Evolutionary conservation across 2,113 vertebrate genomes (phyloP), one percentile per base, ranked within the genome.

Genomic region (Caloenas nicobarica): DNA sequence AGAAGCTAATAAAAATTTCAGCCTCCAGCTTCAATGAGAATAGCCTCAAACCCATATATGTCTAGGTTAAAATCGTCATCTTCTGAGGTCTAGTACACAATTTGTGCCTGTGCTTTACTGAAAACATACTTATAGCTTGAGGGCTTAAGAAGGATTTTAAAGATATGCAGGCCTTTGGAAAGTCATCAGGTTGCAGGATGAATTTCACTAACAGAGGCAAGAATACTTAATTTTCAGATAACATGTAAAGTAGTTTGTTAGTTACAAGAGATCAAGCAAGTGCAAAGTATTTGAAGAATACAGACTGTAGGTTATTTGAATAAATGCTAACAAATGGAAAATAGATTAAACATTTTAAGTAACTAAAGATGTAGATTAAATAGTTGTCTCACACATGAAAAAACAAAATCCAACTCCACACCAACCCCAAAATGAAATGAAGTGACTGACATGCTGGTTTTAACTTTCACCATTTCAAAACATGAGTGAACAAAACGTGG

Each of bases 1-100:
- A 79, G 34, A 89, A 91, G 61, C 25, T 58, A 91, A 77, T 62
- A 88, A 84, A 81, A 91, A 60, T 68, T 85, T 91, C 70, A 91
- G 48, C 74, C 77, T 81, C 40, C 0, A 0, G 60, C 60, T 78
- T 73, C 86, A 81, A 28, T 1, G 2, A 74, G 58, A 58, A 60
- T 3, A 91, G 56, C 34, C 82, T 61, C 61, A 89, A 87, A 48
- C 44, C 19, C 3, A 0, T 42, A 29, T 56, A n/a, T 51, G 24
- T 28, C 51, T 66, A 80, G 8, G n/a, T 79, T 90, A 79, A 94
- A 88, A 56, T 62, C 56, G 81, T 40, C 17, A 23, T 13, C 42
- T 86, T 77, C 50, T 64, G 28, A 85, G 29, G 16, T 85, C 31
- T 74, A 66, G 5, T n/a, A 80, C n/a, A 76, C 19, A n/a, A 56